phyloP scores from a whole-genome alignment of 92 coral and sea anemone species.

The Phenganax subtilis region DNA sequence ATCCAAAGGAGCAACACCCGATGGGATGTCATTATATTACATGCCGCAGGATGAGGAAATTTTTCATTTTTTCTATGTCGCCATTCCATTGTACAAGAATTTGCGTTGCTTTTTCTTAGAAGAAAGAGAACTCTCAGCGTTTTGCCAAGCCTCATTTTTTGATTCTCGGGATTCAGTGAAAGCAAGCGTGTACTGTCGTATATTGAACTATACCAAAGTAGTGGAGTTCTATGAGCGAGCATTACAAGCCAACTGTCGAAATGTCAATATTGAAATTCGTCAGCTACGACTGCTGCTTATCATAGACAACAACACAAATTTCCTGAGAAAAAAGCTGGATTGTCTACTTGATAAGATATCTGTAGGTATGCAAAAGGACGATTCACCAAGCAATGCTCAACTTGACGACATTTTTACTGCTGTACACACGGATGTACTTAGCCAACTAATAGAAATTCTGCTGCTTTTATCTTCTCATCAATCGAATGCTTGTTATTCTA shows the following conservation, averaged over 20 bases:
- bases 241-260: not conserved
- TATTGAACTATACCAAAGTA: constrained; percentile 5
- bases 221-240: constrained; percentile 7
- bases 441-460: constrained; percentile 1
- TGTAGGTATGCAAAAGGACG: not conserved
- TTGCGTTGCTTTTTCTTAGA: not conserved
- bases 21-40: not conserved
- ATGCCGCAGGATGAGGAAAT: constrained; percentile 23
- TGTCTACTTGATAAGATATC: constrained; percentile 3
- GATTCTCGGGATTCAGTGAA: not conserved
- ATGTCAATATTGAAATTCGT: constrained; percentile 10
- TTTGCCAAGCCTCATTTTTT: not conserved
- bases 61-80: constrained; percentile 20
- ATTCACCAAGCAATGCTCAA: not conserved
- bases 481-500: not conserved
- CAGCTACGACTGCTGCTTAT: constrained; percentile 1
- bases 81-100: constrained; percentile 18
- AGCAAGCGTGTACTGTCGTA: not conserved
- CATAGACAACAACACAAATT: constrained; percentile 4
- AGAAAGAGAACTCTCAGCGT: not conserved
- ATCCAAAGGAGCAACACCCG: not conserved
- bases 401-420: constrained; percentile 2
- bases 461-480: not conserved
- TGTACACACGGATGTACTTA: not conserved
- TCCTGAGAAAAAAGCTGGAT: not conserved